Percentiles rank a stretch among this genome's conserved stretches.
Conservation (phyloP, 1,140 invertebrate genomes). For the Drosophila bipectinata region DNA sequence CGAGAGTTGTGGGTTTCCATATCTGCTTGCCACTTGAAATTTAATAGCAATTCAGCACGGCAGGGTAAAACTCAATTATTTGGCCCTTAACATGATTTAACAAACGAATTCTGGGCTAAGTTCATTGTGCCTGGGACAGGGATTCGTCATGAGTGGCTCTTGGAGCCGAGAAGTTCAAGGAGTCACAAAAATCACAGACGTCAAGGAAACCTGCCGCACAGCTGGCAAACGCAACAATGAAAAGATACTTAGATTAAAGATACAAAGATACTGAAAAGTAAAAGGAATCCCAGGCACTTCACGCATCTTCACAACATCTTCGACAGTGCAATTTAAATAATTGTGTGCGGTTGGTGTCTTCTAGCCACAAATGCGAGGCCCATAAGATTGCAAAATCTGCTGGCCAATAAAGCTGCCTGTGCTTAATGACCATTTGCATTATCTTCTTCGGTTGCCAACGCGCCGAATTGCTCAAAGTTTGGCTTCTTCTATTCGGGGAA, state of each 20-base stretch:
- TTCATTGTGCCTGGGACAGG: neutral
- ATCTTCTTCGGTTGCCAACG: slow-evolving; percentile 55
- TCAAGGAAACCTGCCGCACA: slow-evolving; percentile 12
- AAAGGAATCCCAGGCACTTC: slow-evolving; percentile 52
- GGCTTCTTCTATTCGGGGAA: slow-evolving; percentile 25
- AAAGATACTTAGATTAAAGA: slow-evolving; percentile 37
- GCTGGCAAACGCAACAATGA: slow-evolving; percentile 31
- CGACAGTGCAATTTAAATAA: slow-evolving; percentile 71
- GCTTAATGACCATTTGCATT: slow-evolving; percentile 80
- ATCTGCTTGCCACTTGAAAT: slow-evolving; percentile 12
- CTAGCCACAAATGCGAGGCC: slow-evolving; percentile 41
- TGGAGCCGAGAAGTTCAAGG: neutral
- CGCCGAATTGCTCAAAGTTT: slow-evolving; percentile 70
- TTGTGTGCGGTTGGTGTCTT: slow-evolving; percentile 73
- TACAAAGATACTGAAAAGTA: slow-evolving; percentile 53
- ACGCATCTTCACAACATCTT: slow-evolving; percentile 58
- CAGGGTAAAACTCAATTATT: slow-evolving; percentile 53
- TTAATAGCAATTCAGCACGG: slow-evolving; percentile 20
- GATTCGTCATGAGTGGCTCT: slow-evolving; percentile 5
- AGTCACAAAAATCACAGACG: slow-evolving; percentile 5
- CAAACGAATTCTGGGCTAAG: slow-evolving; percentile 4
- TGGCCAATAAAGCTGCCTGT: slow-evolving; percentile 41
- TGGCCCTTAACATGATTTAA: slow-evolving; percentile 31
- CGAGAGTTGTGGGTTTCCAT: slow-evolving; percentile 9
- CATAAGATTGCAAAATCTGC: slow-evolving; percentile 53